A percentile compares a stretch with the other conserved stretches of the same genome.
These are phyloP conservation scores for Drosophila sucinea DNA, from an alignment of 1,140 invertebrate species.

Conservation along the genomic window DNA sequence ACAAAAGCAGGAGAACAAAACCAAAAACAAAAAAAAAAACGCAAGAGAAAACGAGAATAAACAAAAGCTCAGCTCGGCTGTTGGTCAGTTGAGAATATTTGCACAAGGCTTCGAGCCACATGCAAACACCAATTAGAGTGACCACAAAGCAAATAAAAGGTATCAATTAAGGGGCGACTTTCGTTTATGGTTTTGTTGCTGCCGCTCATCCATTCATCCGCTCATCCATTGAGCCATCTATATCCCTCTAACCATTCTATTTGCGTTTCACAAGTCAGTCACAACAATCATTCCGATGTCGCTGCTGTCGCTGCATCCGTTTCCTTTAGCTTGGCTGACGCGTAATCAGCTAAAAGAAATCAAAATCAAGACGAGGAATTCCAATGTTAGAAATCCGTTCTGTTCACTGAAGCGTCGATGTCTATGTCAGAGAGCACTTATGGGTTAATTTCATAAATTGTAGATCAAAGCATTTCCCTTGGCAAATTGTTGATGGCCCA, in stretches of 20 bases:
- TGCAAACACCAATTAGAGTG: conserved; percentile 81
- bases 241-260: conserved; percentile 36
- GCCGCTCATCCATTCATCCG: conserved; percentile 1
- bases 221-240: conserved; percentile 20
- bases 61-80: conserved; percentile 25
- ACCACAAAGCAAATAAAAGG: conserved; percentile 76
- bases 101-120: conserved; percentile 73
- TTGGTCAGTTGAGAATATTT: conserved; percentile 68
- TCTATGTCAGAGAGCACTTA: conserved; percentile 68
- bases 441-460: conserved; percentile 81
- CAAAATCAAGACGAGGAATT: conserved; percentile 43
- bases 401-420: conserved; percentile 53
- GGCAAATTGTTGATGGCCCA: conserved; percentile 20
- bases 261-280: conserved; percentile 41
- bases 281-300: conserved; percentile 58
- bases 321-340: conserved; percentile 43
- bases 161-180: conserved; percentile 68
- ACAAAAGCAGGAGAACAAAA: conserved; percentile 50
- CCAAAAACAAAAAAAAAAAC: not conserved
- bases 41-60: not conserved
- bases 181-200: conserved; percentile 15
- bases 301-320: conserved; percentile 50
- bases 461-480: conserved; percentile 66
- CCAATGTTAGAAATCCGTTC: conserved; percentile 12
- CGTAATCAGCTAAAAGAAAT: conserved; percentile 79